Conservation (phyloP, 92 coral and sea anemone genomes). For the Actinernus sp. region DNA sequence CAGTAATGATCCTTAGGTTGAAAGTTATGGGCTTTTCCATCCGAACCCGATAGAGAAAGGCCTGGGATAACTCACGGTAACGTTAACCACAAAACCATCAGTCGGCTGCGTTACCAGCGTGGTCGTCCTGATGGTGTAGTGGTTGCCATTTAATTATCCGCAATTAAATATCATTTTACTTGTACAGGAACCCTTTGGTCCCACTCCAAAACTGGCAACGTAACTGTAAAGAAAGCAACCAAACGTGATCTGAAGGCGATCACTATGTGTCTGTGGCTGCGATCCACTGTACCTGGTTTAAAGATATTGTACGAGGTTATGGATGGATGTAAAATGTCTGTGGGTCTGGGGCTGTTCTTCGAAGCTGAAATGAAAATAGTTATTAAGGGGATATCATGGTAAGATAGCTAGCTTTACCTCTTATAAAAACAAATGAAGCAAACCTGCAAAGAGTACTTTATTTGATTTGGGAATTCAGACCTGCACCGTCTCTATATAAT, state of each 20-base stretch:
- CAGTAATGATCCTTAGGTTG: no score
- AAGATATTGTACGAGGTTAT: conserved; percentile 5
- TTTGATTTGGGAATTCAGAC: no score
- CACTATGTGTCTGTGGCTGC: conserved; percentile 26
- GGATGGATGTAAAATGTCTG: conserved; percentile 1
- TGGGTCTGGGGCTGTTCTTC: conserved; percentile 13
- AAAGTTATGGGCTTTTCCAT: no score
- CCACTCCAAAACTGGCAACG: conserved; percentile 8
- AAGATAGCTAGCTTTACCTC: background rate
- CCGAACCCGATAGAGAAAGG: no score
- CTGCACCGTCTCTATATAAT: no score
- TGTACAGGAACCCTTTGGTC: conserved; percentile 24
- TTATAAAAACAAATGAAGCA: background rate
- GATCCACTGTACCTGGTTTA: conserved; percentile 1
- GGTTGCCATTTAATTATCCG: background rate
- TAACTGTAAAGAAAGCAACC: background rate
- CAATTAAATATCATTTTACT: background rate
- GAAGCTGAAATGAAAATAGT: background rate
- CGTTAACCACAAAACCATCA: no score
- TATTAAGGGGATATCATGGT: conserved; percentile 9
- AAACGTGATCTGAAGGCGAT: conserved; percentile 7
- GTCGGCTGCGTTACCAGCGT: no score
- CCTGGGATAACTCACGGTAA: no score
- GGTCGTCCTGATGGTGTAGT: no score
- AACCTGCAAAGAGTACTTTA: no score